These are phyloP conservation scores for Scatophagus argus DNA, from an alignment of 2,113 vertebrate genomes.

Conservation along the genomic window DNA sequence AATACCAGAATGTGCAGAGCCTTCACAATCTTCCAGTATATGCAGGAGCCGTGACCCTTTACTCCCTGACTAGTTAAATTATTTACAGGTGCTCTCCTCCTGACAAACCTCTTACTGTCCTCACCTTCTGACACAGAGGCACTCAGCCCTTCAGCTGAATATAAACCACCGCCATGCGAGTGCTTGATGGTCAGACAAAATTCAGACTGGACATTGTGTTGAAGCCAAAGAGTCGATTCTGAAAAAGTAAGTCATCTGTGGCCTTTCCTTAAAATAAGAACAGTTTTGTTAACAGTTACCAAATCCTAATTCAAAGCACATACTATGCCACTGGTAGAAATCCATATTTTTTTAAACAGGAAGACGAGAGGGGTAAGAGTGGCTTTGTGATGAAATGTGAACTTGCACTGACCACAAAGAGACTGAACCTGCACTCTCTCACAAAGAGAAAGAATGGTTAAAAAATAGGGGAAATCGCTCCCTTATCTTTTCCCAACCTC, in stretches of 20 bases:
- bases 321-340: slow-evolving; percentile 1
- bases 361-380: slow-evolving; percentile 39
- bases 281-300: slow-evolving; percentile 10
- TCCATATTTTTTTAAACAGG: slow-evolving; percentile 33
- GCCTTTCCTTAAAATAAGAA: slow-evolving; percentile 20
- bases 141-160: slow-evolving; percentile 57
- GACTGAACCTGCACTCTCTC: slow-evolving; percentile 44
- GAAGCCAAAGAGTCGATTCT: background rate
- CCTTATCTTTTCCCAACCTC: slow-evolving; percentile 69
- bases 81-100: slow-evolving; percentile 70
- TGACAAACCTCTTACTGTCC: slow-evolving; percentile 70
- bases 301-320: slow-evolving; percentile 29
- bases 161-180: slow-evolving; percentile 40
- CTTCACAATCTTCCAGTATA: slow-evolving; percentile 48
- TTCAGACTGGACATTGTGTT: background rate
- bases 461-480: slow-evolving; percentile 62
- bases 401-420: slow-evolving; percentile 62
- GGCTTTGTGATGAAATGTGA: slow-evolving; percentile 65
- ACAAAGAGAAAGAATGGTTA: slow-evolving; percentile 57
- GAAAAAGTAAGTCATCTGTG: background rate
- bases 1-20: slow-evolving; percentile 11
- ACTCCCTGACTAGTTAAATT: slow-evolving; percentile 74
- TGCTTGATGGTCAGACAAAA: background rate
- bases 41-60: slow-evolving; percentile 62
- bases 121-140: slow-evolving; percentile 62